Evolutionary conservation across 2,113 vertebrate species (phyloP), one percentile per base, ranked within the genome.

Genomic region (Micronycteris hirsuta): DNA sequence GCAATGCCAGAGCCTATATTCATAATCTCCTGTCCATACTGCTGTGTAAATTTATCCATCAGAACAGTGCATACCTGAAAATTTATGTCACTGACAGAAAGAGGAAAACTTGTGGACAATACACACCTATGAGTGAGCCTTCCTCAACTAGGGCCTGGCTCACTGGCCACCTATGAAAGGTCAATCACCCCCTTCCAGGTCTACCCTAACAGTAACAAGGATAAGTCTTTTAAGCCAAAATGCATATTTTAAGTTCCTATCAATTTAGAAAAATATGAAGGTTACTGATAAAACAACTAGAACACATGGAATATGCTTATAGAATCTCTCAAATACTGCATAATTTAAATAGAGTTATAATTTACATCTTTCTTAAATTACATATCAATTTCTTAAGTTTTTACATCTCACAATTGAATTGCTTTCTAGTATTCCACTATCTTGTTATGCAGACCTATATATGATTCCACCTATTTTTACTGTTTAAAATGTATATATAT

Each of bases 401-500:
- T 98, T 98, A 98, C 96, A 98, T 98, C 97, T 96, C 96, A 98
- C 96, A 97, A 97, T 97, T 98, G 97, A 97, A 95, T 78, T 96
- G 95, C 97, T 98, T 98, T 98, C 97, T 92, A 96, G 89, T 94
- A 96, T 97, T 96, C 92, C 80, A 91, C 80, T 97, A 96, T 76
- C 94, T 96, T 98, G 96, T 97, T 93, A 92, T 98, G 98, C 96
- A 98, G 96, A 97, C 98, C 93, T 98, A 97, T 94, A 96, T 85
- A 96, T 97, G 98, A 95, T 98, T 98, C 98, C 73, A 98, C 94
- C 85, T 98, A 95, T 98, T 98, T 98, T 98, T 97, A 97, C 98
- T 98, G 97, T 97, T 99, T 98, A 98, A 99, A 98, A 99, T 99
- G 98, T 98, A 98, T 98, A 98, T 98, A 97, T 98, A 99, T 99